phyloP scores from a whole-genome alignment of 2,113 vertebrate genomes.

The Condylura cristata region DNA sequence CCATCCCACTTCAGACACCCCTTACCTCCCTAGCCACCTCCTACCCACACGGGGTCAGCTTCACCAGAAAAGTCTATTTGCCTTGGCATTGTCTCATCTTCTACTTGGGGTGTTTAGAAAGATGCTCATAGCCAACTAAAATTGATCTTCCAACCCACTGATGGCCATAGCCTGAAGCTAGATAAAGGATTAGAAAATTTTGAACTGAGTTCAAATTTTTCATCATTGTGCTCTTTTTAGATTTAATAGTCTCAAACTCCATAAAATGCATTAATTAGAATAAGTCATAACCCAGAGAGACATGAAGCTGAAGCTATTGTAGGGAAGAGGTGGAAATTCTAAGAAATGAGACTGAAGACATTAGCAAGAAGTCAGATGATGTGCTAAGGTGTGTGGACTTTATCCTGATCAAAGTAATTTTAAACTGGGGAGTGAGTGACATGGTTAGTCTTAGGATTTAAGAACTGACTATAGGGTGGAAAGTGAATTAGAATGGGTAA shows the following conservation, averaged over 20 bases:
- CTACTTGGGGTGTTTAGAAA: not conserved
- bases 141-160: not conserved
- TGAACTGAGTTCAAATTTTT: not conserved
- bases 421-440: not conserved
- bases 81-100: not conserved
- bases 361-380: not conserved
- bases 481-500: not conserved
- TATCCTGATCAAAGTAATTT: not conserved
- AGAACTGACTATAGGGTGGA: not conserved
- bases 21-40: not conserved
- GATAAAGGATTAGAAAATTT: not conserved
- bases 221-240: not conserved
- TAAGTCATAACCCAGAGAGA: not conserved
- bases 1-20: not conserved
- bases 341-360: not conserved
- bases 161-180: not conserved
- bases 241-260: not conserved
- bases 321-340: not conserved
- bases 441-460: not conserved
- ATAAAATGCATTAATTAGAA: slow-evolving; percentile 15
- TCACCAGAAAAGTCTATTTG: not conserved
- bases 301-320: not conserved
- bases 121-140: not conserved
- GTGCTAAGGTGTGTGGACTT: not conserved
- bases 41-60: not conserved